phyloP scores from a whole-genome alignment of 2,797 vertebrate genomes.

The Harpagifer antarcticus region DNA sequence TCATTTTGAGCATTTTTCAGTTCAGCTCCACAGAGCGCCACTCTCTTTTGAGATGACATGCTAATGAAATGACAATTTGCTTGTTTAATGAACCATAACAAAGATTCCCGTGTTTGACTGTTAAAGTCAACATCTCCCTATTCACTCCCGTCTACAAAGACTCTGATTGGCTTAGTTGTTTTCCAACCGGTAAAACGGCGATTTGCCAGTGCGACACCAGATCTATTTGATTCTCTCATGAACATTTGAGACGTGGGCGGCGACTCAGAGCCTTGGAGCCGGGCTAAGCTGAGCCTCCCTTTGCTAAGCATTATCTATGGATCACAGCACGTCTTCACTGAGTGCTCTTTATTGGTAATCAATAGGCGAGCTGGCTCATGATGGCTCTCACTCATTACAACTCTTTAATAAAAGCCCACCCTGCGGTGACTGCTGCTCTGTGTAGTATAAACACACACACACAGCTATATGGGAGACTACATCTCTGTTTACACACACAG shows the following conservation, averaged over 20 bases:
- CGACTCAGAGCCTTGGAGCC: conserved; percentile 50
- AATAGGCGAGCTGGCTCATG: conserved; percentile 79
- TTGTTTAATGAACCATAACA: neutral
- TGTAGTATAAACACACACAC: conserved; percentile 32
- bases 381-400: conserved; percentile 84
- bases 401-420: conserved; percentile 85
- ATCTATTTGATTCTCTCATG: conserved; percentile 51
- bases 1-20: conserved; percentile 18
- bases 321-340: conserved; percentile 79
- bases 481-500: conserved; percentile 54
- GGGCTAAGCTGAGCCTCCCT: conserved; percentile 61
- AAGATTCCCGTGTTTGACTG: neutral
- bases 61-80: neutral
- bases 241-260: conserved; percentile 49
- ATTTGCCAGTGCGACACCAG: conserved; percentile 23
- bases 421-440: conserved; percentile 71
- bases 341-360: conserved; percentile 84
- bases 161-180: conserved; percentile 16
- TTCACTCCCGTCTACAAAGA: neutral
- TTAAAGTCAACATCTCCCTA: neutral
- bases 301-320: conserved; percentile 80
- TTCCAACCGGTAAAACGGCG: conserved; percentile 26
- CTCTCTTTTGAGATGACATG: neutral
- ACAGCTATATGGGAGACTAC: conserved; percentile 50
- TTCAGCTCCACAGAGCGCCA: neutral